Conservation (phyloP, 2,113 vertebrate species). For the Stegostoma tigrinum region DNA sequence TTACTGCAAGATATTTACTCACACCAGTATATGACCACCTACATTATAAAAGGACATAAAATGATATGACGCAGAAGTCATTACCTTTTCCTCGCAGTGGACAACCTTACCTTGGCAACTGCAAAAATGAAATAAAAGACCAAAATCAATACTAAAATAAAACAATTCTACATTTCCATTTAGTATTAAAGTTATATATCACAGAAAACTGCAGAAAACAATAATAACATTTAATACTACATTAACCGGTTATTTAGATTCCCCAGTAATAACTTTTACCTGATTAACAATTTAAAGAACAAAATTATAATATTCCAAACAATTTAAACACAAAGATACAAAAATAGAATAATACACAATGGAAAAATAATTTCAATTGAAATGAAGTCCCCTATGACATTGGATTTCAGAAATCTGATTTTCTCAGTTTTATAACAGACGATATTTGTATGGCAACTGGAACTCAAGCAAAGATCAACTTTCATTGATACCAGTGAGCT, state of each 20-base stretch:
- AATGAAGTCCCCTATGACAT: background rate
- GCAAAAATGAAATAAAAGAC: background rate
- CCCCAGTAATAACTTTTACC: background rate
- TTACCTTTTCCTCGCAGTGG: background rate
- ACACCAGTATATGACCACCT: background rate
- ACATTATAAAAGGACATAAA: background rate
- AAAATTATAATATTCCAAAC: background rate
- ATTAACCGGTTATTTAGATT: background rate
- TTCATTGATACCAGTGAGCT: background rate
- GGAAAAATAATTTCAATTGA: background rate
- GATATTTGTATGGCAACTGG: background rate
- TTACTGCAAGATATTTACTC: background rate
- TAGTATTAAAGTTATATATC: background rate
- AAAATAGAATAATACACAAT: background rate
- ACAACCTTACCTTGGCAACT: slow-evolving; percentile 20
- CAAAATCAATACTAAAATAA: background rate
- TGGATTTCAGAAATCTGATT: background rate
- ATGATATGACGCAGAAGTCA: background rate
- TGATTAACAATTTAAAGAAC: background rate
- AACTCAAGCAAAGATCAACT: background rate
- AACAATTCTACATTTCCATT: background rate
- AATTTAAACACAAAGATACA: background rate
- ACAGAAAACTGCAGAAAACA: no score
- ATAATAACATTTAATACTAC: background rate
- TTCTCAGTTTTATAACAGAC: background rate